Percentiles rank a stretch among this genome's conserved stretches.
These are phyloP conservation scores for Malaclemys terrapin DNA, from an alignment of 2,113 vertebrate species.

Conservation along the genomic window DNA sequence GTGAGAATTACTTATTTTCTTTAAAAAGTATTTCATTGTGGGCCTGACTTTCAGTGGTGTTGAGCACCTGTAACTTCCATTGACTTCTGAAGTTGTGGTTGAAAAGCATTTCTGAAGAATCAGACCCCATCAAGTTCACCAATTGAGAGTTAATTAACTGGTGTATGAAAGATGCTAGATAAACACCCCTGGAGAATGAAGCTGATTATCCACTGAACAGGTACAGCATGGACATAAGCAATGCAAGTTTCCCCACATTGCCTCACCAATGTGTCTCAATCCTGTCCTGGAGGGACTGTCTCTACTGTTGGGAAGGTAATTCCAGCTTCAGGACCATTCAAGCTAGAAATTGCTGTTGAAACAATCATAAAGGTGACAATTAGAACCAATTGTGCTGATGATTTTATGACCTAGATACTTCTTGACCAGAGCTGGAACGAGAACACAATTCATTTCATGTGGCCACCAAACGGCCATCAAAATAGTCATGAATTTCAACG, in stretches of 20 bases:
- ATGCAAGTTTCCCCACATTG: background rate
- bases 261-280: background rate
- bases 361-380: background rate
- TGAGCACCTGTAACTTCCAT: background rate
- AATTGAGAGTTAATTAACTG: background rate
- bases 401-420: background rate
- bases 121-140: background rate
- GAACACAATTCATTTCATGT: background rate
- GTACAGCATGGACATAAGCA: background rate
- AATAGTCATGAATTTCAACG: background rate
- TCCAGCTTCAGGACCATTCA: background rate
- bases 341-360: background rate
- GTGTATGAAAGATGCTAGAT: background rate
- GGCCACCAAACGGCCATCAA: background rate
- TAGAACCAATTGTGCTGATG: background rate
- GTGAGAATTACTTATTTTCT: background rate
- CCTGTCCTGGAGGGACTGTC: background rate
- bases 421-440: background rate
- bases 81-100: background rate
- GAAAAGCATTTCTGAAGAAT: background rate
- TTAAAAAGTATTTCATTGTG: rapidly evolving
- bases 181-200: background rate
- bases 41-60: background rate
- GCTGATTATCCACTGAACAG: background rate
- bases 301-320: background rate